Conservation (phyloP, 1,140 invertebrate species). For the Acarapis woodi region DNA sequence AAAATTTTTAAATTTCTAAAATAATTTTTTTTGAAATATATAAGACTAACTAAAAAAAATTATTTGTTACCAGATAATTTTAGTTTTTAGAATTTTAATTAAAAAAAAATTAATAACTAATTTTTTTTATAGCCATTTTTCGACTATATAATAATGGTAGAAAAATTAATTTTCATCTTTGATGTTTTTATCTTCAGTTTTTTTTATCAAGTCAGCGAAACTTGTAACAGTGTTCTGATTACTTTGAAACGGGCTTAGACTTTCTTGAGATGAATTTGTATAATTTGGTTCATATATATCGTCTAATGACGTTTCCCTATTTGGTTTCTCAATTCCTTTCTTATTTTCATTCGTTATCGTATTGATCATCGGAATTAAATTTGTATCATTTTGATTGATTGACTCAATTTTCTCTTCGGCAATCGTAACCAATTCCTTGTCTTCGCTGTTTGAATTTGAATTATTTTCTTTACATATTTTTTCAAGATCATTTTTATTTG, state of each 20-base stretch:
- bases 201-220: conserved; percentile 9
- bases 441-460: background rate
- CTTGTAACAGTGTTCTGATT: conserved; percentile 13
- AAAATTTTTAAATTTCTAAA: too few relatives aligned
- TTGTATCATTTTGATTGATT: background rate
- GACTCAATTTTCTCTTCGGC: background rate
- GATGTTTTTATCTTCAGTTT: background rate
- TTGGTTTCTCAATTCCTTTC: background rate
- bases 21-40: too few relatives aligned
- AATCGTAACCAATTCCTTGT: conserved; percentile 3
- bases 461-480: too few relatives aligned
- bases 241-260: conserved; percentile 11
- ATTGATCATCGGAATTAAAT: background rate
- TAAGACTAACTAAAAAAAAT: too few relatives aligned
- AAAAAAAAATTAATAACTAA: too few relatives aligned
- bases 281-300: conserved; percentile 10
- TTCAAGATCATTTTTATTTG: too few relatives aligned
- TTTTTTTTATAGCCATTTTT: too few relatives aligned
- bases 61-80: too few relatives aligned
- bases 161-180: too few relatives aligned
- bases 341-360: background rate
- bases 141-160: too few relatives aligned
- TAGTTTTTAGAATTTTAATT: too few relatives aligned
- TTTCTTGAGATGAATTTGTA: conserved; percentile 11
- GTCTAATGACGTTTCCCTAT: background rate